phyloP scores from a whole-genome alignment of 1,140 invertebrate genomes.

The Campoletis sonorensis region DNA sequence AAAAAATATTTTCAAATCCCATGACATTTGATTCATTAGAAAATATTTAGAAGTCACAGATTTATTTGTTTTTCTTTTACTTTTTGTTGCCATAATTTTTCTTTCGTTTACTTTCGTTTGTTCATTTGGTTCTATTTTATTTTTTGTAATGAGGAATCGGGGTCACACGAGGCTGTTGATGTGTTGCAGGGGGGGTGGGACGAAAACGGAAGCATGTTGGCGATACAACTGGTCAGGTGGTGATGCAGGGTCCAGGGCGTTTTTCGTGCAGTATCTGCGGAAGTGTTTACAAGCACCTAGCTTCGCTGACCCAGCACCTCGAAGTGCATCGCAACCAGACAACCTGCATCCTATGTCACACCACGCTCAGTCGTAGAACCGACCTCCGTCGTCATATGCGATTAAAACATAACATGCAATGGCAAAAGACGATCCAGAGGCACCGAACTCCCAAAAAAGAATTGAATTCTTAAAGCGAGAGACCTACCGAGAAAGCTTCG shows the following conservation, averaged over 20 bases:
- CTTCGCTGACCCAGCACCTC: conserved; percentile 77
- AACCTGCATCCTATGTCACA: conserved; percentile 77
- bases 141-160: conserved; percentile 59
- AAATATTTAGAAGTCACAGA: too few species aligned
- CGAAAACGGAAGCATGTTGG: conserved; percentile 76
- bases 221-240: conserved; percentile 75
- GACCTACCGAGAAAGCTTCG: not conserved
- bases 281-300: conserved; percentile 76
- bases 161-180: conserved; percentile 74
- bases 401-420: conserved; percentile 77
- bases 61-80: not conserved
- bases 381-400: conserved; percentile 76
- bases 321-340: conserved; percentile 78
- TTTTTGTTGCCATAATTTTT: not conserved
- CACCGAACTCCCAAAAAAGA: conserved; percentile 71
- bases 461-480: conserved; percentile 63
- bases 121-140: conserved; percentile 9
- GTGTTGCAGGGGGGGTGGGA: conserved; percentile 77
- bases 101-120: not conserved
- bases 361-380: conserved; percentile 77
- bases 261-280: conserved; percentile 77
- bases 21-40: too few species aligned
- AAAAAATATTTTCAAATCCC: too few species aligned
- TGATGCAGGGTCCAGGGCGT: conserved; percentile 76
- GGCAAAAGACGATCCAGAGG: conserved; percentile 75